phyloP scores from a whole-genome alignment of 1,140 invertebrate genomes.

The Atta cephalotes region DNA sequence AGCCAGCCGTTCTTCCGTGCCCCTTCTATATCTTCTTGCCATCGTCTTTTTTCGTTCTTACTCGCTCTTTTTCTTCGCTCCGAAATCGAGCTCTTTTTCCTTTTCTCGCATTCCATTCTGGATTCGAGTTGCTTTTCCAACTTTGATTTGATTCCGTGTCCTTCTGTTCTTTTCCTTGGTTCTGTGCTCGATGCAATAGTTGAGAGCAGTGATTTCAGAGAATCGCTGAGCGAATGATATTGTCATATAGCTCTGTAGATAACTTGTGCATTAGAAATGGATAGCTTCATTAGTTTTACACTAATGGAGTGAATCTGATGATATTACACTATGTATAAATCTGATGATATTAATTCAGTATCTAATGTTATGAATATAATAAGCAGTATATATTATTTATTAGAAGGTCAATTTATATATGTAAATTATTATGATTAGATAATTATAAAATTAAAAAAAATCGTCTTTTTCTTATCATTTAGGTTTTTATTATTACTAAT shows the following conservation, averaged over 20 bases:
- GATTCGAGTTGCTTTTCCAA: conserved; percentile 79
- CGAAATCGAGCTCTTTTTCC: conserved; percentile 54
- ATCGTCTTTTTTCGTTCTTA: conserved; percentile 65
- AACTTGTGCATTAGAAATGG: conserved; percentile 4
- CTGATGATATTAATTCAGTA: background rate
- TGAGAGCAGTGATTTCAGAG: conserved; percentile 10
- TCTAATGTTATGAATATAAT: background rate
- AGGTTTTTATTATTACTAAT: conserved; percentile 14
- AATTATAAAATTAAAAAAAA: conserved; percentile 16
- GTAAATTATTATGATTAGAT: background rate
- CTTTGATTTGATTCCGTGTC: conserved; percentile 83
- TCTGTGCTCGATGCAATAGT: conserved; percentile 32
- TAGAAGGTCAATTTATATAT: background rate
- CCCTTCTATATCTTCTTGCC: conserved; percentile 4
- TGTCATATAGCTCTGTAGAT: conserved; percentile 58
- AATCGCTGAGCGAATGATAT: conserved; percentile 36
- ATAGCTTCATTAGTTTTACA: background rate
- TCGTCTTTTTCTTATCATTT: background rate
- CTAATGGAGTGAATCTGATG: background rate
- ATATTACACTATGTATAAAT: no score
- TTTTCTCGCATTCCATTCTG: conserved; percentile 60
- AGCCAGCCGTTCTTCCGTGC: conserved; percentile 67
- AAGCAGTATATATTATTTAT: background rate
- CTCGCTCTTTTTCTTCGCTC: conserved; percentile 67
- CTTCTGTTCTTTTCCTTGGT: conserved; percentile 65